Conservation (phyloP, 53 echinoderm and acorn worm genomes). For the Patiria pectinifera region DNA sequence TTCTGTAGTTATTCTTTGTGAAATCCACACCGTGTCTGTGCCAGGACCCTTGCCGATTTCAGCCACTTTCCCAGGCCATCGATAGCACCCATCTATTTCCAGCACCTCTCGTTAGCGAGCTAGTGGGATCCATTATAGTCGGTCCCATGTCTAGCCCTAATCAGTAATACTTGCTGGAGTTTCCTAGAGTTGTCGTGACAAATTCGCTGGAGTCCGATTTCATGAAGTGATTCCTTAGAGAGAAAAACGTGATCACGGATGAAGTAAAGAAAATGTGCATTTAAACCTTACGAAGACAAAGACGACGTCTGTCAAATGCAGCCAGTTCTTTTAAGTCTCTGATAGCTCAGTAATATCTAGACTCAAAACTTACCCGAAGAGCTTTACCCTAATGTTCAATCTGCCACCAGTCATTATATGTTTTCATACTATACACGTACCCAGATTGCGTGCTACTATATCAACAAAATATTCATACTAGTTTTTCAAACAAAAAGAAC, state of each 20-base stretch:
- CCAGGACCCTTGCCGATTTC: slow-evolving; percentile 23
- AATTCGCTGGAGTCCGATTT: not conserved
- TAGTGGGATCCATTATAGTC: not conserved
- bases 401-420: too few species aligned
- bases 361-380: too few species aligned
- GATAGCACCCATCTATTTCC: slow-evolving; percentile 49
- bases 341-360: too few species aligned
- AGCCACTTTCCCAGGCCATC: slow-evolving; percentile 46
- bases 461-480: too few species aligned
- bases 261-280: not conserved
- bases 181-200: not conserved
- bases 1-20: slow-evolving; percentile 9
- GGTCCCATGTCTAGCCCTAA: not conserved
- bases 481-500: too few species aligned
- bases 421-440: too few species aligned
- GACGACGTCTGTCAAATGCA: too few species aligned
- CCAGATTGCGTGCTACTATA: too few species aligned
- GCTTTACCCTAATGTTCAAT: too few species aligned
- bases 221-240: not conserved
- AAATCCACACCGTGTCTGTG: slow-evolving; percentile 35
- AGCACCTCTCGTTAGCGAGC: slow-evolving; percentile 32
- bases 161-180: not conserved
- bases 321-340: too few species aligned
- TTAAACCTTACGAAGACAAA: not conserved
- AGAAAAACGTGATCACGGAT: not conserved